Base-by-base conservation (phyloP, 2,113 vertebrate species). In the Alouatta palliata region DNA sequence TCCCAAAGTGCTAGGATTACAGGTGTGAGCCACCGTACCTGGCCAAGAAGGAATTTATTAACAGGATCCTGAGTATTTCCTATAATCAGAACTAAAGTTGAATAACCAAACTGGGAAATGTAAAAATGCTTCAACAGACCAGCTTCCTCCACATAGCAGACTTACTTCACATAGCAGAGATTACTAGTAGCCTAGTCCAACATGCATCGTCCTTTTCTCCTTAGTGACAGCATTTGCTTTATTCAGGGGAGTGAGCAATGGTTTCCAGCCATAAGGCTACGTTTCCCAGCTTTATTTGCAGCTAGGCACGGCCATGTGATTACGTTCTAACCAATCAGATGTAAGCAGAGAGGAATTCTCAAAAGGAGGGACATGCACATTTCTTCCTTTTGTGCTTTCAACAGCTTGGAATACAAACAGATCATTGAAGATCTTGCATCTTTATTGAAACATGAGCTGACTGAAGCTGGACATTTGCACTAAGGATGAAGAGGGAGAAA, bases 231-330 rank as follows among this genome's bases (percentile, higher is more conserved):
- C 83, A 61, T 30, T 52, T 0, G 30, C 45, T 86, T 88, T 68
- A 83, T 6, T 93, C 30, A 37, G 32, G 16, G 35, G 13, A 83
- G 61, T 14, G 12, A 30, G 79, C 40, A 27, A 25, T 13, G 3
- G 25, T 32, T 86, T 20, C 35, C 68, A 47, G 37, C 16, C 73
- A 32, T 66, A 91, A 85, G 61, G 95, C 93, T 95, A 90, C 96
- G 93, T 95, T 86, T 61, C 94, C 96, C 97, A 96, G 80, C 8
- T 13, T 56, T n/a, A 87, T 61, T 52, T 94, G 83, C 47, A 84
- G 83, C 11, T 43, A 88, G 27, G 21, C 45, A 52, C 84, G 64
- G 37, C 9, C 96, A 58, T 25, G 40, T 95, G 87, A 90, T 70
- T 40, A 75, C 11, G 66, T 81, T 86, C 68, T 75, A 17, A 49